Evolutionary conservation across 2,888 invertebrate genomes (phyloP), one percentile per base, ranked within the genome.

Genomic region (Lottia scabra): DNA sequence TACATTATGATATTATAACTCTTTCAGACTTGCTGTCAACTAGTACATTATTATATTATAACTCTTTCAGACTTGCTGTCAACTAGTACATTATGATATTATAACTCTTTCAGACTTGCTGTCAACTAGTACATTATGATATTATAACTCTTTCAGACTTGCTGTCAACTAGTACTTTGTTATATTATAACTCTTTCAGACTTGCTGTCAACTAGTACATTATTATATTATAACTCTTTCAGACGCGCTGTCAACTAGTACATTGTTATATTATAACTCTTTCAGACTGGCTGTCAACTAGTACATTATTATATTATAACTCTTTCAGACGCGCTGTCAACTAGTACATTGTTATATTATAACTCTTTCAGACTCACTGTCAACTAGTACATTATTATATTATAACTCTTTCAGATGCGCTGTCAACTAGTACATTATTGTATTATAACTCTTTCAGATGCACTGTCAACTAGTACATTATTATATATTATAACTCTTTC

Each of bases 221-320:
- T 30, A 30, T 30, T 30, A 30, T 30, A 30, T 30, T 30, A 30
- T 30, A 30, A 30, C 30, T 30, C 30, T 77, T 80, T 19, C 83
- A 88, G 88, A 83, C 82, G 66, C 81, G 86, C 64, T 81, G 85
- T 64, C 85, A 87, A 70, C 99, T 99, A 83, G n/a, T 30, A 30
- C 30, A 30, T 30, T 30, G 5, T 30, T 30, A 30, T 30, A 30
- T 30, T 30, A 30, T 30, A 30, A 30, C 30, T 30, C 30, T 77
- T 80, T 19, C 83, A 88, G 88, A 83, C 82, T 65, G 81, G 86
- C 64, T 81, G 85, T 64, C 85, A 87, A 70, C 99, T 99, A 83
- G n/a, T 30, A 30, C 30, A 30, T 30, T 30, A 30, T 30, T 30
- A 30, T 30, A 30, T 30, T 30, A 30, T 30, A 30, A 30, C 30